A percentile compares a stretch with the other conserved stretches of the same genome.
Evolutionary conservation across 2,888 invertebrate genomes (phyloP).

Genomic region (Drosophila subsilvestris): DNA sequence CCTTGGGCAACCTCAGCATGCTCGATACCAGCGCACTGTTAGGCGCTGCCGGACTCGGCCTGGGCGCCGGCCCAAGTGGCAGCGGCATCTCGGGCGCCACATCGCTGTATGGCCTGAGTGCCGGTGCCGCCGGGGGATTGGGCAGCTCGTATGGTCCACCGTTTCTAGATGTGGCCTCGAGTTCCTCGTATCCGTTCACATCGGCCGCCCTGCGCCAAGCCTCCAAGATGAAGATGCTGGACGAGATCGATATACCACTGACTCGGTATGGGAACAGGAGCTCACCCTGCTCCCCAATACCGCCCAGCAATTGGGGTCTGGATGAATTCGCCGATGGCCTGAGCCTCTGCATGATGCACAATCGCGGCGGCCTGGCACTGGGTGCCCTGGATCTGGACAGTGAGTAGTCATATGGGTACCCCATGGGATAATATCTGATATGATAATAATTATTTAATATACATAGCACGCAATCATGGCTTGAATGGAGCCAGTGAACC

Average conservation of each 20-base stretch:
- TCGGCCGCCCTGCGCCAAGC: conserved; percentile 88
- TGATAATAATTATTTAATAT: not conserved
- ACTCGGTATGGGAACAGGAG: conserved; percentile 87
- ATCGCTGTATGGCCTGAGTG: conserved; percentile 77
- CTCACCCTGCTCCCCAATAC: conserved; percentile 88
- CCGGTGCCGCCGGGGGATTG: conserved; percentile 79
- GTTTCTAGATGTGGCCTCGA: conserved; percentile 82
- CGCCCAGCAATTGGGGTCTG: conserved; percentile 87
- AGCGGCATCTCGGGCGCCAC: conserved; percentile 77
- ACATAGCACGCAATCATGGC: conserved; percentile 81
- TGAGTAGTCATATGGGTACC: conserved; percentile 54
- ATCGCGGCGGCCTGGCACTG: conserved; percentile 86
- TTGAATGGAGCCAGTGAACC: conserved; percentile 88
- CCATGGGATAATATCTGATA: not conserved
- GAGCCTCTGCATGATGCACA: conserved; percentile 86
- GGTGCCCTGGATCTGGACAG: conserved; percentile 84
- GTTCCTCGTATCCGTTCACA: conserved; percentile 85
- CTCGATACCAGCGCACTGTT: conserved; percentile 81
- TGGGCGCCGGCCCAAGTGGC: conserved; percentile 63
- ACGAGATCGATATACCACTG: conserved; percentile 89
- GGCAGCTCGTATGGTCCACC: conserved; percentile 80
- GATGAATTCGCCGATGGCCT: conserved; percentile 87
- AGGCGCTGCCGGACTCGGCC: conserved; percentile 61
- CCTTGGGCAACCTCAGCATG: conserved; percentile 81
- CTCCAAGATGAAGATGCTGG: conserved; percentile 89